phyloP scores from a whole-genome alignment of 2,113 vertebrate genomes.

The Danionella cerebrum region DNA sequence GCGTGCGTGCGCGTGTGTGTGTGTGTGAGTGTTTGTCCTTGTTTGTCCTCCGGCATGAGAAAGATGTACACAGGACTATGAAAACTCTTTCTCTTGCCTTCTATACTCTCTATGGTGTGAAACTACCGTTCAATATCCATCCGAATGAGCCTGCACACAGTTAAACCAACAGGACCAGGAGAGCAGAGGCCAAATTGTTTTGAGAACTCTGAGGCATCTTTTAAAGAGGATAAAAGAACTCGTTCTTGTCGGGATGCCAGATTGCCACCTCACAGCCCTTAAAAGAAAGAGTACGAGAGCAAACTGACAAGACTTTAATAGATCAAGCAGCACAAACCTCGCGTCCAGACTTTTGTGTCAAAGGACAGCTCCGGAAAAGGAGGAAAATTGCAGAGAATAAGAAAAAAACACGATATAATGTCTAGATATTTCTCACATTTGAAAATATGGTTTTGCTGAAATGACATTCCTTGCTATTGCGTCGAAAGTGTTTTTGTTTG shows the following conservation, averaged over 20 bases:
- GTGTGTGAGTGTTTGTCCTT: slow-evolving; percentile 35
- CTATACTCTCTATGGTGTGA: slow-evolving; percentile 44
- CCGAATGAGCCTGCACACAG: slow-evolving; percentile 30
- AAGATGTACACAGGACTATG: slow-evolving; percentile 33
- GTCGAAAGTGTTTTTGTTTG: slow-evolving; percentile 23
- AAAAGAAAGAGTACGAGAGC: slow-evolving; percentile 46
- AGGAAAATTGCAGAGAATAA: slow-evolving; percentile 49
- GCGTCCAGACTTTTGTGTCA: slow-evolving; percentile 65
- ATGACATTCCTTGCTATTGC: slow-evolving; percentile 55
- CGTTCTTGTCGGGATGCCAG: slow-evolving; percentile 37
- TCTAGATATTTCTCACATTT: slow-evolving; percentile 73
- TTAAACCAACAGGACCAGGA: slow-evolving; percentile 27
- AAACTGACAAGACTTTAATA: slow-evolving; percentile 56
- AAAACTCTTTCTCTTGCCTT: slow-evolving; percentile 34
- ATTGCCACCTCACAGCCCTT: slow-evolving; percentile 44
- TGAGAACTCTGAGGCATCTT: slow-evolving; percentile 39
- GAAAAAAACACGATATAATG: slow-evolving; percentile 55
- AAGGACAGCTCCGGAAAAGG: slow-evolving; percentile 63
- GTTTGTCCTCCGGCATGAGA: slow-evolving; percentile 43
- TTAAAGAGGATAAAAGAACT: slow-evolving; percentile 27
- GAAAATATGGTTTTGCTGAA: slow-evolving; percentile 55
- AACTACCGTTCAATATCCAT: slow-evolving; percentile 36
- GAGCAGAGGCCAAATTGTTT: slow-evolving; percentile 42
- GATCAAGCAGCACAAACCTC: slow-evolving; percentile 65
- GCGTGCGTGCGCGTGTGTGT: slow-evolving; percentile 14